A percentile compares a stretch with the other conserved stretches of the same genome.
Conservation (phyloP, 2,113 vertebrate genomes). For the Nestor notabilis region DNA sequence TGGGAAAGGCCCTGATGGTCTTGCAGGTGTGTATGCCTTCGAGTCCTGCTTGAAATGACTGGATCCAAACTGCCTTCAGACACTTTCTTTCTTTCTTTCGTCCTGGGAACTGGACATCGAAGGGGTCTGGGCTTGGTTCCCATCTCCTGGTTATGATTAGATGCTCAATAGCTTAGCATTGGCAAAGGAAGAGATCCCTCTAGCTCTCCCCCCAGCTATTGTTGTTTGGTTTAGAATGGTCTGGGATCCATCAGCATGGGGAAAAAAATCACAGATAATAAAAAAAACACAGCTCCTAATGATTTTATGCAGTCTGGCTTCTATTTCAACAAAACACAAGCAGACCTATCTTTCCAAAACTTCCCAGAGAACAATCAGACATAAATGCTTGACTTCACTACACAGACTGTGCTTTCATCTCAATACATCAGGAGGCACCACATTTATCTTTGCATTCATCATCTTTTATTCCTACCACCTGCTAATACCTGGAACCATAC, state of each 20-base stretch:
- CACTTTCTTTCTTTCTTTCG: not conserved
- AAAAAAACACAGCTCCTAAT: not conserved
- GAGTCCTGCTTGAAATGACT: not conserved
- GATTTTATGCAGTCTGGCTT: constrained; percentile 34
- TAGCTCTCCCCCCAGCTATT: not conserved
- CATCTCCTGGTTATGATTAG: constrained; percentile 53
- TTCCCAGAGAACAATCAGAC: constrained; percentile 3
- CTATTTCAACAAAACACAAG: constrained; percentile 18
- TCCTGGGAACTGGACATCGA: not conserved
- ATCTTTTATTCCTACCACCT: constrained; percentile 23
- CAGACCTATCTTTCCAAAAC: constrained; percentile 12
- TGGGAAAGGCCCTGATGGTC: not conserved
- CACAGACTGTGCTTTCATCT: not conserved
- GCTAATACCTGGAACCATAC: not conserved
- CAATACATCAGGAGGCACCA: not conserved
- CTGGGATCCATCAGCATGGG: constrained; percentile 24
- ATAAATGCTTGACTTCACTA: not conserved
- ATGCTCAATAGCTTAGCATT: not conserved
- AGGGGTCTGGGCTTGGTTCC: constrained; percentile 16
- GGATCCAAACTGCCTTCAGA: not conserved
- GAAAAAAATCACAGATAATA: constrained; percentile 50
- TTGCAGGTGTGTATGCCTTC: not conserved
- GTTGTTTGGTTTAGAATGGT: not conserved
- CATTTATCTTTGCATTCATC: constrained; percentile 6
- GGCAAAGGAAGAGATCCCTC: not conserved